Conservation (phyloP, 2,888 invertebrate genomes). For the Abrostola triplasia region DNA sequence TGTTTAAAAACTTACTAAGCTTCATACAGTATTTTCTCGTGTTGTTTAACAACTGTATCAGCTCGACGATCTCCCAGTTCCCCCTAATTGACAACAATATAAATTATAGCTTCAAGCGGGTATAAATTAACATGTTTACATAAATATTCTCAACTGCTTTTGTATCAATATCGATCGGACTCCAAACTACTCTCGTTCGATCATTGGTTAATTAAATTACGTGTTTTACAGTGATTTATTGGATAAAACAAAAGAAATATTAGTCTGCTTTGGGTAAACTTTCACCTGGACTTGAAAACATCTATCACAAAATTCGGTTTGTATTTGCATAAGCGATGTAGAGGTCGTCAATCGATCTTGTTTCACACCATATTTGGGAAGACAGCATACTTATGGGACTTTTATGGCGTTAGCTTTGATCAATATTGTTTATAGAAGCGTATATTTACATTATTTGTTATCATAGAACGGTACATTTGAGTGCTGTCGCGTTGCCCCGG, state of each 20-base stretch:
- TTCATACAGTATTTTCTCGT: too few relatives aligned
- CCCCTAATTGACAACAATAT: slow-evolving; percentile 5
- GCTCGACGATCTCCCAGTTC: neutral
- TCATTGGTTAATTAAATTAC: slow-evolving; percentile 13
- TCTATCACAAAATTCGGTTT: slow-evolving; percentile 20
- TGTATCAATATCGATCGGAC: slow-evolving; percentile 5
- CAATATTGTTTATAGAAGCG: slow-evolving; percentile 28
- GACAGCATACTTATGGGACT: slow-evolving; percentile 16
- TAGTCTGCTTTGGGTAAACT: slow-evolving; percentile 24
- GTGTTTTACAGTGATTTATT: slow-evolving; percentile 20
- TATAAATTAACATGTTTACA: slow-evolving; percentile 15
- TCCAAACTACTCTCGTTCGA: slow-evolving; percentile 16
- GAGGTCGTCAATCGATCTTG: slow-evolving; percentile 15
- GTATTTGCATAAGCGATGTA: slow-evolving; percentile 39
- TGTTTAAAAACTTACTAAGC: too few relatives aligned
- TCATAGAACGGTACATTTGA: slow-evolving; percentile 14
- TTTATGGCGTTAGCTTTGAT: slow-evolving; percentile 26
- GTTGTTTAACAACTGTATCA: slow-evolving; percentile 4
- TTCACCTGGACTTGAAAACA: slow-evolving; percentile 22
- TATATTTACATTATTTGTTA: slow-evolving; percentile 24
- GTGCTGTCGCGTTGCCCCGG: slow-evolving; percentile 6
- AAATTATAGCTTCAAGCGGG: slow-evolving; percentile 7
- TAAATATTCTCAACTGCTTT: slow-evolving; percentile 27
- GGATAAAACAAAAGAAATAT: slow-evolving; percentile 16
- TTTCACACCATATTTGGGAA: slow-evolving; percentile 26